phyloP scores from a whole-genome alignment of 2,113 vertebrate genomes.

The Eidolon helvum region DNA sequence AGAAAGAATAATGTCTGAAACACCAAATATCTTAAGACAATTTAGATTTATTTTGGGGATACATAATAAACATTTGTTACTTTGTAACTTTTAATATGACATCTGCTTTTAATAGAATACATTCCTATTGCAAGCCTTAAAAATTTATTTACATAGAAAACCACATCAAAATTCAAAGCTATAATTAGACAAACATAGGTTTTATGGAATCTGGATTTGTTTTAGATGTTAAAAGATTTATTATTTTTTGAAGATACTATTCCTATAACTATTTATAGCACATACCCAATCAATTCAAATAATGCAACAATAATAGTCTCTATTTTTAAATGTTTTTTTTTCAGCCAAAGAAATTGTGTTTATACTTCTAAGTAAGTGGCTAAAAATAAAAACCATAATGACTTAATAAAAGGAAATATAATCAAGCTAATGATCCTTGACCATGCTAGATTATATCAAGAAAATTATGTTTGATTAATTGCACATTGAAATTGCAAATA shows the following conservation, averaged over 20 bases:
- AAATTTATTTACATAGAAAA: constrained; percentile 75
- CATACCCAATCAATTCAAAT: constrained; percentile 62
- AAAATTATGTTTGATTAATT: constrained; percentile 39
- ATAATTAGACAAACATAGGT: constrained; percentile 75
- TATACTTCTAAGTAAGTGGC: constrained; percentile 37
- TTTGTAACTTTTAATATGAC: constrained; percentile 58
- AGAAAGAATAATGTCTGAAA: constrained; percentile 43
- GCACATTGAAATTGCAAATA: neutral
- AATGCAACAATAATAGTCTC: constrained; percentile 37
- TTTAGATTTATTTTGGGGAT: constrained; percentile 59
- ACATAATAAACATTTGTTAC: constrained; percentile 67
- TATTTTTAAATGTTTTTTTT: constrained; percentile 28
- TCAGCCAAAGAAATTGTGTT: constrained; percentile 37
- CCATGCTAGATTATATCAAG: constrained; percentile 16
- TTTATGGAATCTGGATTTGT: constrained; percentile 72
- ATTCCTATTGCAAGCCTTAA: constrained; percentile 70
- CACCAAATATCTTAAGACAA: constrained; percentile 60
- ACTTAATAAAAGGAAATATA: constrained; percentile 14
- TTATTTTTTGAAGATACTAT: constrained; percentile 69
- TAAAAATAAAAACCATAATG: neutral
- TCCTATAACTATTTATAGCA: constrained; percentile 65
- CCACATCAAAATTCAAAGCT: constrained; percentile 57
- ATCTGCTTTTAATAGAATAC: constrained; percentile 75
- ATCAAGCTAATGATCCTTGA: constrained; percentile 49
- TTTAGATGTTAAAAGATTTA: constrained; percentile 73